Conservation (phyloP, 2,888 invertebrate genomes). For the Cerceris ruficornis region DNA sequence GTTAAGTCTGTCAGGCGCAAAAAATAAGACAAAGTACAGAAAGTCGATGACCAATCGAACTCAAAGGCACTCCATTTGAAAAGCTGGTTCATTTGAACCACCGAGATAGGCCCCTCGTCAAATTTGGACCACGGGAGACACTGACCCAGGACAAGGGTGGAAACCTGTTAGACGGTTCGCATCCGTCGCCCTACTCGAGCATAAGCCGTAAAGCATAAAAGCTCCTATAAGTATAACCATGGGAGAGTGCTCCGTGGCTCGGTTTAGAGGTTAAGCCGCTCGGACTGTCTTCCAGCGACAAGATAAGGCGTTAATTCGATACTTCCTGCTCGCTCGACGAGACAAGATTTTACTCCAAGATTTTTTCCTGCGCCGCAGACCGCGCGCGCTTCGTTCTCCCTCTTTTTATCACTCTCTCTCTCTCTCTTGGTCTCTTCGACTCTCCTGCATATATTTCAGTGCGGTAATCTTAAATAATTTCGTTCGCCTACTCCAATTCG, state of each 20-base stretch:
- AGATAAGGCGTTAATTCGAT: constrained; percentile 75
- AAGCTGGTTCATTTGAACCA: too few species aligned
- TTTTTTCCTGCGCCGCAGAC: constrained; percentile 13
- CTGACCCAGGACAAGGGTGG: constrained; percentile 52
- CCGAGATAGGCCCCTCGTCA: neutral
- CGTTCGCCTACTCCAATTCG: too few species aligned
- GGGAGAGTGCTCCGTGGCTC: constrained; percentile 13
- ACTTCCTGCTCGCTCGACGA: constrained; percentile 71
- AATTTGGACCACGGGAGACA: constrained; percentile 16
- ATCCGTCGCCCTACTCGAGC: constrained; percentile 14
- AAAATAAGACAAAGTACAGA: neutral
- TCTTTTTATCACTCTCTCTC: too few species aligned
- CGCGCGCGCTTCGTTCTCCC: neutral
- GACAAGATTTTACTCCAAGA: constrained; percentile 51
- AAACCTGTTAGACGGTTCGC: constrained; percentile 41
- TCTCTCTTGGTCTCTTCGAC: too few species aligned
- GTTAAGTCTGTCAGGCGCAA: too few species aligned
- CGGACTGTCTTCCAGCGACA: constrained; percentile 50
- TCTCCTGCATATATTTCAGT: neutral
- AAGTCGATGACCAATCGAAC: neutral
- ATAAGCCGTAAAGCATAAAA: constrained; percentile 43
- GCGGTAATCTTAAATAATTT: too few species aligned
- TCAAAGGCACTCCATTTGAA: neutral
- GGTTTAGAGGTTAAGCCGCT: constrained; percentile 47
- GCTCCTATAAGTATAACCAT: constrained; percentile 11